phyloP scores from a whole-genome alignment of 2,113 vertebrate species.

The Nanorana parkeri region DNA sequence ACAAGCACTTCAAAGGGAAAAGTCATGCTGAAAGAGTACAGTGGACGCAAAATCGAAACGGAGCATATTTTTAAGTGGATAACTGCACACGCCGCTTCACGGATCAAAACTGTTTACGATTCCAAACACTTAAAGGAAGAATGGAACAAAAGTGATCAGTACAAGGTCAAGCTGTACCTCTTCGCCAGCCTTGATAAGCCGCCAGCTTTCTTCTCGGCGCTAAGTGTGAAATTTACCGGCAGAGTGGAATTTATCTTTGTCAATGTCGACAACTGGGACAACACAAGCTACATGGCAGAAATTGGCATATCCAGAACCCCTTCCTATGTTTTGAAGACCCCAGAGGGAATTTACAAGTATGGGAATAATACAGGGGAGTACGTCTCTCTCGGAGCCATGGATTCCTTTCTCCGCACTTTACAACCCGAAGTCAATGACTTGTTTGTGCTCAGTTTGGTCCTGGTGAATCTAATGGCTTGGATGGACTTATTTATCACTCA shows the following conservation, averaged over 20 bases:
- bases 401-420: conserved; percentile 91
- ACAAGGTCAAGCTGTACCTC: conserved; percentile 91
- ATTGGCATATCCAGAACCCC: conserved; percentile 86
- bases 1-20: conserved; percentile 96
- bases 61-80: conserved; percentile 98
- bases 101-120: conserved; percentile 88
- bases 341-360: conserved; percentile 93
- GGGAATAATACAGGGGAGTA: conserved; percentile 94
- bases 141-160: conserved; percentile 85
- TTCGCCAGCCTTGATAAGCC: conserved; percentile 91
- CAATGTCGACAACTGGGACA: conserved; percentile 89
- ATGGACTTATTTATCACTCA: conserved; percentile 98
- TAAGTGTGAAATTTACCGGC: conserved; percentile 97
- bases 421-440: conserved; percentile 97
- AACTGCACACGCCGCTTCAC: conserved; percentile 89
- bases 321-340: conserved; percentile 93
- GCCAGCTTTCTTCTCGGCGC: conserved; percentile 92
- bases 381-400: conserved; percentile 92
- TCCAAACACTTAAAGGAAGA: conserved; percentile 85
- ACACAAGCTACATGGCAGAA: conserved; percentile 83
- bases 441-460: conserved; percentile 93
- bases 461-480: conserved; percentile 97
- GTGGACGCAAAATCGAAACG: conserved; percentile 79
- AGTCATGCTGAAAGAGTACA: conserved; percentile 95
- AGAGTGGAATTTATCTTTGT: conserved; percentile 98